Conservation (phyloP, 2,797 vertebrate species). For the Mus minutoides region DNA sequence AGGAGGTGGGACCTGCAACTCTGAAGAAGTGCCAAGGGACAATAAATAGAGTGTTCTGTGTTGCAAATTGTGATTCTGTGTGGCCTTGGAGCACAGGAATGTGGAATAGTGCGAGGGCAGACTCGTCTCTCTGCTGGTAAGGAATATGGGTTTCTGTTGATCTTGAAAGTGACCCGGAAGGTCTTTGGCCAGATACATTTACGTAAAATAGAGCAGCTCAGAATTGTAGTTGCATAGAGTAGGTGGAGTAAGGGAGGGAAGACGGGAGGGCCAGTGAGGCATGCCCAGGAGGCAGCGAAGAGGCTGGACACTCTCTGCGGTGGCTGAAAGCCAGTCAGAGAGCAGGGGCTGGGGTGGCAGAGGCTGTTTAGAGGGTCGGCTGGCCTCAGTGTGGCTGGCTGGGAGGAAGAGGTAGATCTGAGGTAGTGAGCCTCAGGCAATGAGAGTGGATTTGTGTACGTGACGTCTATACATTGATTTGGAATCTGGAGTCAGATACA, state of each 20-base stretch:
- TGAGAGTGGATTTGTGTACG: not conserved
- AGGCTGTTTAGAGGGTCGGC: not conserved
- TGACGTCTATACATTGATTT: not conserved
- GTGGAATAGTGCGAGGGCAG: not conserved
- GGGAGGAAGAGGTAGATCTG: not conserved
- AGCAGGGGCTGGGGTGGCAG: not conserved
- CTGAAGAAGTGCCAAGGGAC: slow-evolving; percentile 59
- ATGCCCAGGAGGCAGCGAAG: not conserved
- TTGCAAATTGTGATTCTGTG: slow-evolving; percentile 59
- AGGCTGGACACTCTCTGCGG: not conserved
- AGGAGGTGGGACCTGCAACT: slow-evolving; percentile 49
- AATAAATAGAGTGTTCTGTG: slow-evolving; percentile 68
- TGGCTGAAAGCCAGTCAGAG: not conserved
- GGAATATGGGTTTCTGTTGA: slow-evolving; percentile 5
- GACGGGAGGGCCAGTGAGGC: not conserved
- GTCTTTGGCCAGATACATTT: slow-evolving; percentile 56
- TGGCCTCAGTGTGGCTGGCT: not conserved
- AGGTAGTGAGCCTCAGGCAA: not conserved
- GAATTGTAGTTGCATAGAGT: not conserved
- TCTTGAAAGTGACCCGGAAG: not conserved
- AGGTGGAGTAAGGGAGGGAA: not conserved
- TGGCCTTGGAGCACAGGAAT: not conserved
- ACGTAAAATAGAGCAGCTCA: not conserved
- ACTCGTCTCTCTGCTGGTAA: not conserved
- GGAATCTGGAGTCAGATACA: not conserved